These are phyloP conservation scores for Phoenicopterus ruber DNA, from an alignment of 2,113 vertebrate genomes.

Conservation along the genomic window DNA sequence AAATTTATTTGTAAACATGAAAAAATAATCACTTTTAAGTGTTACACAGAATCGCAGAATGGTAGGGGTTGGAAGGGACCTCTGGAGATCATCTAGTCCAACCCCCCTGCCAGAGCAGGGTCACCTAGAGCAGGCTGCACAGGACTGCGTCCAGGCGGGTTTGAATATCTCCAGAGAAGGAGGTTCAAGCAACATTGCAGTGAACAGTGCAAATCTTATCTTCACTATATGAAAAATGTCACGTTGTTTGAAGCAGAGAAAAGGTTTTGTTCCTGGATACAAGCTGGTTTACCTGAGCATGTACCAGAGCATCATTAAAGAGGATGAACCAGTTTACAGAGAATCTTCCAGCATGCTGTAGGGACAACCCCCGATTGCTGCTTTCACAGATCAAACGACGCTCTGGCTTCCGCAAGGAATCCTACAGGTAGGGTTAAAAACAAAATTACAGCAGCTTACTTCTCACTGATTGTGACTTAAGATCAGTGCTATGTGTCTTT, in stretches of 20 bases:
- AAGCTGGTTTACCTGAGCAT: slow-evolving; percentile 87
- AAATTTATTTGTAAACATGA: background rate
- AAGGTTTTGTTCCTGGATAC: background rate
- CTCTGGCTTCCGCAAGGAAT: slow-evolving; percentile 90
- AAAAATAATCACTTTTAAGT: background rate
- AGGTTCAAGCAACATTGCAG: background rate
- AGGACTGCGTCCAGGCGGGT: too few species aligned
- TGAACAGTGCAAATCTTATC: background rate
- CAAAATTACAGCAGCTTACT: background rate
- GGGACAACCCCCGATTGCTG: slow-evolving; percentile 89
- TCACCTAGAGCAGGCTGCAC: too few species aligned
- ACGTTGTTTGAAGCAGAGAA: background rate
- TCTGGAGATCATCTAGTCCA: too few species aligned
- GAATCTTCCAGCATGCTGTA: slow-evolving; percentile 94
- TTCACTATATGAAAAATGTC: background rate
- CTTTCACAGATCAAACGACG: slow-evolving; percentile 94
- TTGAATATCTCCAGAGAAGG: too few species aligned
- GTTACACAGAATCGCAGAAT: too few species aligned
- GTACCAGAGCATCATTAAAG: slow-evolving; percentile 93
- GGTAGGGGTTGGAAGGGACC: too few species aligned
- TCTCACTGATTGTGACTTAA: background rate
- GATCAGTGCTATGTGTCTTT: background rate
- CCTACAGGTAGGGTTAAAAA: slow-evolving; percentile 68
- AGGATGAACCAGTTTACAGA: slow-evolving; percentile 99
- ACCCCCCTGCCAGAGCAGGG: too few species aligned